Percentiles rank a stretch among this genome's conserved stretches.
Evolutionary conservation across 2,888 invertebrate genomes (phyloP).

Genomic region (Dione juno): DNA sequence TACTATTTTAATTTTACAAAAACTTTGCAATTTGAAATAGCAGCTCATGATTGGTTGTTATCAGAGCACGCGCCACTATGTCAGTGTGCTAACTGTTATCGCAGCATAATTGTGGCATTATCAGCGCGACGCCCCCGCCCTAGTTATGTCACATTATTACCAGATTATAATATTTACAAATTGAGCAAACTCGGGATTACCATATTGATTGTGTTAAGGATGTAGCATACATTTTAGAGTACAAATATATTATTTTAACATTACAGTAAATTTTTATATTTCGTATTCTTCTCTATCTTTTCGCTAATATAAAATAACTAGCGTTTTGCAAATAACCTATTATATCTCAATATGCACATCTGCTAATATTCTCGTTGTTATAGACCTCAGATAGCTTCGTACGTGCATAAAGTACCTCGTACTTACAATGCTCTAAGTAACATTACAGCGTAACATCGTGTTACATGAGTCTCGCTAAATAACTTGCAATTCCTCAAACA

Average conservation of each 20-base stretch:
- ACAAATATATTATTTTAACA: neutral
- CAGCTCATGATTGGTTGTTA: neutral
- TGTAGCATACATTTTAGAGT: neutral
- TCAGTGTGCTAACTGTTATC: slow-evolving; percentile 38
- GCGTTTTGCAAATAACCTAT: neutral
- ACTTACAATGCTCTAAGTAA: neutral
- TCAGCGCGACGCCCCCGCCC: slow-evolving; percentile 33
- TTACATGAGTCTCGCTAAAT: slow-evolving; percentile 29
- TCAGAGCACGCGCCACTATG: slow-evolving; percentile 43
- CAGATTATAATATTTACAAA: slow-evolving; percentile 9
- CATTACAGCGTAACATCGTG: slow-evolving; percentile 22
- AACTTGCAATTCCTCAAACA: slow-evolving; percentile 32
- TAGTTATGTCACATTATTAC: slow-evolving; percentile 15
- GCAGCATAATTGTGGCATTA: slow-evolving; percentile 19
- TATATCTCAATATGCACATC: neutral
- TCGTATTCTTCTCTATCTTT: too few relatives aligned
- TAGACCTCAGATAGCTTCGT: neutral
- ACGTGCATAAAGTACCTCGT: neutral
- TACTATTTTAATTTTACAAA: too few relatives aligned
- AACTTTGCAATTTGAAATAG: too few relatives aligned
- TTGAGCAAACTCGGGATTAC: slow-evolving; percentile 10
- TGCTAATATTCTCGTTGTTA: neutral
- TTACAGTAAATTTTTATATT: too few relatives aligned
- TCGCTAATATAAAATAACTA: neutral
- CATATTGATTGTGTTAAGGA: neutral